Base-by-base conservation (phyloP, 2,113 vertebrate species). In the Gymnorhina tibicen region DNA sequence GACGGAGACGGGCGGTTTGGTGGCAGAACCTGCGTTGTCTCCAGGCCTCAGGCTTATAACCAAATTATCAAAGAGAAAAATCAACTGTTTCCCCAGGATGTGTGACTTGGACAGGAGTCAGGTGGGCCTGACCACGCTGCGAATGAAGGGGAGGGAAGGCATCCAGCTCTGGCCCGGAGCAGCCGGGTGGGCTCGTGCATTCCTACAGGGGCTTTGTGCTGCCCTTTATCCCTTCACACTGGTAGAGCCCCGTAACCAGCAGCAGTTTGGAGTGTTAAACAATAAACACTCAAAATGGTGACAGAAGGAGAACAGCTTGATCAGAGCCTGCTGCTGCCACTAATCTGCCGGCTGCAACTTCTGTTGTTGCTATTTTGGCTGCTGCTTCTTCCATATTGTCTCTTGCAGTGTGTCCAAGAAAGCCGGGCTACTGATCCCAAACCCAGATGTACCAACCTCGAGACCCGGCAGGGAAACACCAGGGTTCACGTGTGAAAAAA, bases 261-360 rank as follows among this genome's bases (percentile, higher is more conserved):
- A 94, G 93, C 92, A 92, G 52, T 85, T 28, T 76, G 94, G 44
- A 91, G 80, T 2, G 16, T 58, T 79, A 70, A 77, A 94, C 94
- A 96, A 82, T 92, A 82, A 96, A 86, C 72, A 64, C 81, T 97
- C 90, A 93, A 93, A 95, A 97, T 85, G 89, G 92, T 95, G 96
- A 97, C 96, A 97, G 97, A 97, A 97, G 96, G 96, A 90, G 94
- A 97, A 95, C 96, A 97, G 96, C 96, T 97, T 97, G 96, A 96
- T 97, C 89, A 52, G 87, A 95, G 94, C 89, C 92, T 96, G 94
- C 95, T 94, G 81, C 93, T 95, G 95, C 89, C 93, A 81, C 97
- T 91, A 95, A 96, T 95, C 96, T 94, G 84, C 93, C 91, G 95
- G 95, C 85, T 85, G 47, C 53, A 87, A 44, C 89, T 97, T 95